A percentile compares a stretch with the other conserved stretches of the same genome.
Evolutionary conservation across 2,113 vertebrate genomes (phyloP).

Genomic region (Aepyceros melampus): DNA sequence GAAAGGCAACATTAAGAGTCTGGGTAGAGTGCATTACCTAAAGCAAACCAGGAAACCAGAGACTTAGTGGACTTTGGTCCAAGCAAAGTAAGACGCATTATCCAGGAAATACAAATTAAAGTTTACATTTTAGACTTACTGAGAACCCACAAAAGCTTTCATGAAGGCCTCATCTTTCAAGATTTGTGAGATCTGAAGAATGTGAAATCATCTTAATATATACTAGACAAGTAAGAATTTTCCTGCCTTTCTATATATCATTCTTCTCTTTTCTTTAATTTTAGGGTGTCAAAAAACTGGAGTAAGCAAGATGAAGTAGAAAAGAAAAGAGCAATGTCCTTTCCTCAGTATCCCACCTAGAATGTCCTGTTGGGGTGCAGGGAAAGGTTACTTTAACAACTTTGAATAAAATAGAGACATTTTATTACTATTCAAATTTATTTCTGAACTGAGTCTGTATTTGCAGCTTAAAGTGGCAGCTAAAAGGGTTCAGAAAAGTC

Average conservation of each 20-base stretch:
- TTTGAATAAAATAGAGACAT: not conserved
- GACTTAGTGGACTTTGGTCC: not conserved
- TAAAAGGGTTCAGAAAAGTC: not conserved
- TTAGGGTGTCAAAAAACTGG: not conserved
- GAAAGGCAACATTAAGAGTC: not conserved
- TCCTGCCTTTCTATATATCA: not conserved
- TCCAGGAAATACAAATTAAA: not conserved
- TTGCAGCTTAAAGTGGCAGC: not conserved
- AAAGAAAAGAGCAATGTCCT: not conserved
- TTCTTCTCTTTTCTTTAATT: not conserved
- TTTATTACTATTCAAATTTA: not conserved
- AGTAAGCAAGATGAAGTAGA: not conserved
- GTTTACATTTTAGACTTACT: not conserved
- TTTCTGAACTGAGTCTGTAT: not conserved
- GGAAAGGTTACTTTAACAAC: not conserved
- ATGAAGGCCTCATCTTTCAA: not conserved
- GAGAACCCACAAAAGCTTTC: not conserved
- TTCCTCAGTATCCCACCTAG: not conserved
- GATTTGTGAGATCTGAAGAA: not conserved
- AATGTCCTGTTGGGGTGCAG: not conserved
- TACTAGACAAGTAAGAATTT: not conserved
- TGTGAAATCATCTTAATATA: not conserved
- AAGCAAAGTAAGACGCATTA: accelerated
- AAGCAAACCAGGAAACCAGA: not conserved
- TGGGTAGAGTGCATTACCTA: not conserved